phyloP scores from a whole-genome alignment of 2,113 vertebrate species.

The Merops nubicus region DNA sequence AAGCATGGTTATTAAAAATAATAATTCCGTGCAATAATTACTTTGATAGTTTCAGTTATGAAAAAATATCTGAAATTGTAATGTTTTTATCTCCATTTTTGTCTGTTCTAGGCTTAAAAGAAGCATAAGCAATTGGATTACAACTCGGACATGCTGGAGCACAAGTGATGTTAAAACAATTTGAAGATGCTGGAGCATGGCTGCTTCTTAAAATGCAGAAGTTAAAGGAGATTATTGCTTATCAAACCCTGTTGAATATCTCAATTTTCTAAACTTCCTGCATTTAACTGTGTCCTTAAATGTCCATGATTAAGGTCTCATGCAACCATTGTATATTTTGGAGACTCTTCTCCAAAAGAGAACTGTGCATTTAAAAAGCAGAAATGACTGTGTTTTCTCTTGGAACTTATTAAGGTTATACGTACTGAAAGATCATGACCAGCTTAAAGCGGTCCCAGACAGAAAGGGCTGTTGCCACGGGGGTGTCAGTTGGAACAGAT shows the following conservation, averaged over 20 bases:
- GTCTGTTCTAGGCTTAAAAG: slow-evolving; percentile 52
- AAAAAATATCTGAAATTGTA: neutral
- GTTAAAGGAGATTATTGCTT: slow-evolving; percentile 10
- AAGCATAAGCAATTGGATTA: slow-evolving; percentile 18
- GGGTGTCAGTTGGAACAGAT: slow-evolving; percentile 75
- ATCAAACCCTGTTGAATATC: slow-evolving; percentile 52
- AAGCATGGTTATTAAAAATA: neutral
- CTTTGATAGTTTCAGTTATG: neutral
- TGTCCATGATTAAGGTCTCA: slow-evolving; percentile 73
- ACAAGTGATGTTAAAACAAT: slow-evolving; percentile 33
- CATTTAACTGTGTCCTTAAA: slow-evolving; percentile 64
- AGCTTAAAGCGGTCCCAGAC: slow-evolving; percentile 91
- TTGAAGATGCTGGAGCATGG: slow-evolving; percentile 43
- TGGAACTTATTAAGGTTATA: slow-evolving; percentile 71
- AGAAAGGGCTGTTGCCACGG: slow-evolving; percentile 86
- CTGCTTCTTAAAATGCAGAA: slow-evolving; percentile 59
- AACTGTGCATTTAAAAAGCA: slow-evolving; percentile 69
- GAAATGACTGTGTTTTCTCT: slow-evolving; percentile 73
- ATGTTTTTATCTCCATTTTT: slow-evolving; percentile 18
- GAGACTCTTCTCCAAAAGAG: slow-evolving; percentile 77
- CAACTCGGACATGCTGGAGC: neutral
- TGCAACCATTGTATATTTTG: slow-evolving; percentile 73
- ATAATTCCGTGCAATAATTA: neutral
- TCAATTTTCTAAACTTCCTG: slow-evolving; percentile 18
- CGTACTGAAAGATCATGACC: slow-evolving; percentile 84